These are phyloP conservation scores for Yoshiicerus persimilis DNA, from an alignment of 1,140 invertebrate genomes.

Conservation along the genomic window DNA sequence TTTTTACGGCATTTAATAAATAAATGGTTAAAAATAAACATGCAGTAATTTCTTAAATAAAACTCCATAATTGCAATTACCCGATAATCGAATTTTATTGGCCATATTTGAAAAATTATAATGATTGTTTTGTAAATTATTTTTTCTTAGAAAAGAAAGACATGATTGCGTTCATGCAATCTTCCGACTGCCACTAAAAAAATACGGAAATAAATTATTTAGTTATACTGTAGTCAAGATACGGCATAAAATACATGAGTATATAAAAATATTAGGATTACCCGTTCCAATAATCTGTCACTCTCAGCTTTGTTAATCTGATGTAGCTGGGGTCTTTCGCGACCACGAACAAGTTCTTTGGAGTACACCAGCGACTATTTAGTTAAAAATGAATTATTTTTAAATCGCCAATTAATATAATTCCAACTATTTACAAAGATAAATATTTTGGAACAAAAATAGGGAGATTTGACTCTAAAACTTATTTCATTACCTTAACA, in stretches of 20 bases:
- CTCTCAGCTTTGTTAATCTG: constrained; percentile 61
- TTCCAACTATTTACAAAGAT: background rate
- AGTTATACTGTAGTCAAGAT: background rate
- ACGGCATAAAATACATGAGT: background rate
- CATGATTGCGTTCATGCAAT: constrained; percentile 64
- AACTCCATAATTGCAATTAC: too few relatives aligned
- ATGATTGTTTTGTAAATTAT: too few relatives aligned
- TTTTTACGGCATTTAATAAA: too few relatives aligned
- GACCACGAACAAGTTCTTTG: constrained; percentile 58
- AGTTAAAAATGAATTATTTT: background rate
- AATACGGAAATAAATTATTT: background rate
- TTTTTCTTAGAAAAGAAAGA: constrained; percentile 57
- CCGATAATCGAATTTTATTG: too few relatives aligned
- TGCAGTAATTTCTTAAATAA: too few relatives aligned
- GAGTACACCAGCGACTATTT: constrained; percentile 58
- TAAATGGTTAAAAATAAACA: too few relatives aligned
- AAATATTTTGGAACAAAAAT: too few relatives aligned
- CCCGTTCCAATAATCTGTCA: constrained; percentile 58
- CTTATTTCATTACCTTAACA: constrained; percentile 49
- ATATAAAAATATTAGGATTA: background rate
- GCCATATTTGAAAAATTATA: too few relatives aligned
- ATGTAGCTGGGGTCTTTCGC: constrained; percentile 56
- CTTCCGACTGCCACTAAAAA: constrained; percentile 61
- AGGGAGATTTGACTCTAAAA: too few relatives aligned
- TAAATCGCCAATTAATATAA: background rate